A percentile compares a stretch with the other conserved stretches of the same genome.
Conservation (phyloP, 1,140 invertebrate species). For the Palaemon carinicauda region DNA sequence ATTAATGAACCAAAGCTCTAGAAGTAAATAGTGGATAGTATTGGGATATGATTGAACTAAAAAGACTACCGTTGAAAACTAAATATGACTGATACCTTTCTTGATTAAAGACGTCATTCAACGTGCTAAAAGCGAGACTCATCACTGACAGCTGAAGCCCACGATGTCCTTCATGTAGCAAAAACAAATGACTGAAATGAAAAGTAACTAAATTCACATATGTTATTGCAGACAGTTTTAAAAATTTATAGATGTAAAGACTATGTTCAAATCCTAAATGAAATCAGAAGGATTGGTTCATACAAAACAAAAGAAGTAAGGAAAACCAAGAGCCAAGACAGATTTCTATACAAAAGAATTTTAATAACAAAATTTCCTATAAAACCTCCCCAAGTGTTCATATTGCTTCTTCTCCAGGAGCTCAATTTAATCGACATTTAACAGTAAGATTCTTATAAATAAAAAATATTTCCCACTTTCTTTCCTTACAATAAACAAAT, state of each 20-base stretch:
- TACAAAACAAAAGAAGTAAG: no score
- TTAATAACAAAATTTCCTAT: no score
- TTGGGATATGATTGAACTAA: background rate
- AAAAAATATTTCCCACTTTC: no score
- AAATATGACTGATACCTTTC: slow-evolving; percentile 8
- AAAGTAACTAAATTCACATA: background rate
- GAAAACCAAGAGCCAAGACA: background rate
- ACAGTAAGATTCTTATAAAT: no score
- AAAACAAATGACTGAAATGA: slow-evolving; percentile 17
- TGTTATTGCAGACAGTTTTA: no score
- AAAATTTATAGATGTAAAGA: background rate
- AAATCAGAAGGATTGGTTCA: no score
- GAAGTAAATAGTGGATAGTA: background rate
- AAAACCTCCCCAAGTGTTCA: no score
- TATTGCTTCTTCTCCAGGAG: no score
- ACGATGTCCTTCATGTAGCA: slow-evolving; percentile 12
- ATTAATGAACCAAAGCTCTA: no score
- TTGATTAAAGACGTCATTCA: slow-evolving; percentile 32
- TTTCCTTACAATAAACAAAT: no score
- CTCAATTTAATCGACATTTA: no score
- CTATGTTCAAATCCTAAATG: background rate
- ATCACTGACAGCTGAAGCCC: slow-evolving; percentile 15
- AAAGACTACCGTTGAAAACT: background rate
- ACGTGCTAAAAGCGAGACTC: background rate
- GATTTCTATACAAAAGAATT: no score